A percentile compares a stretch with the other conserved stretches of the same genome.
Conservation (phyloP, 2,113 vertebrate species). For the Seriola aureovittata region DNA sequence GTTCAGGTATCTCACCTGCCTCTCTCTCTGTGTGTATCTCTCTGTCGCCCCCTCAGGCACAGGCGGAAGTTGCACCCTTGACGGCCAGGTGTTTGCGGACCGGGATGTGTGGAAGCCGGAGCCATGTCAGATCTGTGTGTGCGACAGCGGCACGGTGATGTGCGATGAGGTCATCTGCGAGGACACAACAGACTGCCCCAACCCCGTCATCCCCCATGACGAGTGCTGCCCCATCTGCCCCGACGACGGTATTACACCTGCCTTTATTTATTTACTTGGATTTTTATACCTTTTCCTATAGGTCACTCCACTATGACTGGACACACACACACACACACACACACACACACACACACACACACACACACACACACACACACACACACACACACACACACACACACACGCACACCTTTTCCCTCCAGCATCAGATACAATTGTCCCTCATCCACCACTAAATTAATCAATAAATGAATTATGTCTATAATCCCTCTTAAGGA, state of each 20-base stretch:
- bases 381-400: not conserved
- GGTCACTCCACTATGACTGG: too few relatives aligned
- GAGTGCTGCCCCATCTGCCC: constrained; percentile 92
- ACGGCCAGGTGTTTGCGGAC: constrained; percentile 88
- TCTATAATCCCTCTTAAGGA: too few relatives aligned
- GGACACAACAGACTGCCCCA: constrained; percentile 87
- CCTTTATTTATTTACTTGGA: too few relatives aligned
- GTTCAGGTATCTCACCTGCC: constrained; percentile 17
- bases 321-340: not conserved
- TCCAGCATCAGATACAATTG: too few relatives aligned
- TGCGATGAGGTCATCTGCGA: constrained; percentile 94
- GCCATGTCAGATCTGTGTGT: constrained; percentile 93
- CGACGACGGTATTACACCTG: constrained; percentile 81
- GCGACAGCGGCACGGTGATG: constrained; percentile 90
- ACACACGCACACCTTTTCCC: not conserved
- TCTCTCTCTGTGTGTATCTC: not conserved
- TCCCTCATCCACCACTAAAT: too few relatives aligned
- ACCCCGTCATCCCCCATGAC: constrained; percentile 84
- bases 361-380: not conserved
- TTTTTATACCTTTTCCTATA: too few relatives aligned
- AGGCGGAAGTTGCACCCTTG: constrained; percentile 85
- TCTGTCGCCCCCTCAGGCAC: constrained; percentile 79
- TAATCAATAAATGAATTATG: too few relatives aligned
- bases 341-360: not conserved
- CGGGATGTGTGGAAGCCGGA: constrained; percentile 94